Evolutionary conservation across 2,797 vertebrate species (phyloP).

Genomic region (Sitta carolinensis): DNA sequence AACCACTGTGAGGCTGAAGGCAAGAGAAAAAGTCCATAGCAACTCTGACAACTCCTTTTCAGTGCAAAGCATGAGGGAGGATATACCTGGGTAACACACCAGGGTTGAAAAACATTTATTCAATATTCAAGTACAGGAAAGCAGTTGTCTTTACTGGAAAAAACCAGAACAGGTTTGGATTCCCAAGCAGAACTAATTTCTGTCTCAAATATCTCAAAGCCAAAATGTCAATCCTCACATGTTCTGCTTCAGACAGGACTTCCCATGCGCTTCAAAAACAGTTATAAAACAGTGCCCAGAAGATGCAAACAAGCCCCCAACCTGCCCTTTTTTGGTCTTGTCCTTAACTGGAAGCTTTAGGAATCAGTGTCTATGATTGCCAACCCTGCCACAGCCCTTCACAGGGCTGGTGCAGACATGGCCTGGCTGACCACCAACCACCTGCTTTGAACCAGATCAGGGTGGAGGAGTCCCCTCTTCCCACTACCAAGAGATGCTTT

Average conservation of each 20-base stretch:
- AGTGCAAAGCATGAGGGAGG: not conserved
- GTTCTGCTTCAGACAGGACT: not conserved
- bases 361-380: rapidly evolving
- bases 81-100: not conserved
- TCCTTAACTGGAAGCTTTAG: not conserved
- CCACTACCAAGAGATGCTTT: not conserved
- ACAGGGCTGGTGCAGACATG: rapidly evolving
- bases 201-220: not conserved
- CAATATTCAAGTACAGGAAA: not conserved
- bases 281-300: not conserved
- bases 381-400: not conserved
- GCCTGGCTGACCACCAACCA: not conserved
- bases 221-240: not conserved
- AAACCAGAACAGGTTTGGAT: not conserved
- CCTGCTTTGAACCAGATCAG: not conserved
- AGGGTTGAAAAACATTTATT: not conserved
- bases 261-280: not conserved
- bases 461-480: not conserved
- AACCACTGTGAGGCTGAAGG: not conserved
- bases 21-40: not conserved
- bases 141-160: not conserved
- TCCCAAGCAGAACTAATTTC: not conserved
- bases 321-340: not conserved
- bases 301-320: not conserved
- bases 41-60: not conserved